Evolutionary conservation across 2,888 invertebrate genomes (phyloP), one percentile per base, ranked within the genome.

Genomic region (Meliscaeva auricollis): DNA sequence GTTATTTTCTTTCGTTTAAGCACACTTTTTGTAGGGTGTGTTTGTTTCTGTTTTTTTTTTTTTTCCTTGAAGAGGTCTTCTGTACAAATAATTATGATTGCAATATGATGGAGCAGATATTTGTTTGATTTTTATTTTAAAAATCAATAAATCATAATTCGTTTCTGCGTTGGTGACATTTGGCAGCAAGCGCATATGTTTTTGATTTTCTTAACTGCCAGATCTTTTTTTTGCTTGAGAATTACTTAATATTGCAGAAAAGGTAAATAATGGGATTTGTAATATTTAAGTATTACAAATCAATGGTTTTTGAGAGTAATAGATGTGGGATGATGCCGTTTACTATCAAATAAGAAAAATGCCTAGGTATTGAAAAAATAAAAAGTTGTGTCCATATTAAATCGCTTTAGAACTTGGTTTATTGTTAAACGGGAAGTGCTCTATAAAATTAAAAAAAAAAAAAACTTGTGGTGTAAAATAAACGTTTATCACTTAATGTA

Each of bases 31-130:
- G n/a, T n/a, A 44, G 48, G 54, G 54, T 54, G 8, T 79, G 52
- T 74, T 81, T 75, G 68, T 62, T 80, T 74, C 15, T 80, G 69
- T 60, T 20, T 9, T 20, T 60, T 26, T n/a, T 46, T 20, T 62
- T 15, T n/a, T 22, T 62, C 13, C 20, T 46, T 20, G 69, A 48
- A 32, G 66, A 76, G 70, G 44, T 81, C 73, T 26, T 66, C 56
- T 75, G 70, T 41, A 69, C 64, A 70, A 70, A 81, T 76, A 70
- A 75, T 75, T 79, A 79, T 78, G 66, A 84, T 75, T 79, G 58
- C 58, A 79, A 79, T 72, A 79, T 79, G 79, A 84, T 84, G 79
- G 84, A 84, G 79, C 75, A 79, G 74, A n/a, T n/a, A n/a, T 58
- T 56, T 70, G 38, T 52, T 62, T 17, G 3, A n/a, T 17, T 60